A percentile compares a stretch with the other conserved stretches of the same genome.
Conservation (phyloP, 2,888 invertebrate genomes). For the Sphaerophoria taeniata region DNA sequence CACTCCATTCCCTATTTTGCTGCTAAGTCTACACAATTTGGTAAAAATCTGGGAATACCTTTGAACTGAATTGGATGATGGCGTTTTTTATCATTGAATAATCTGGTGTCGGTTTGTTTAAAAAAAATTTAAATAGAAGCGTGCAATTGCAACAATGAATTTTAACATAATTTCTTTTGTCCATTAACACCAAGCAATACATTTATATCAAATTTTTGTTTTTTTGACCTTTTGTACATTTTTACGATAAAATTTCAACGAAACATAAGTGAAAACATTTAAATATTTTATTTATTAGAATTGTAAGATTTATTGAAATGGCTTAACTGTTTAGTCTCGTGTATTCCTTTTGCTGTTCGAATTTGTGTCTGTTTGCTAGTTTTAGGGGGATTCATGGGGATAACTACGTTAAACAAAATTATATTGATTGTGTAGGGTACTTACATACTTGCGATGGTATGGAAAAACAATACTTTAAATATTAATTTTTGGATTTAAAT, state of each 20-base stretch:
- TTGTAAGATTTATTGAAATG: conserved; percentile 23
- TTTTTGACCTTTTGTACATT: conserved; percentile 41
- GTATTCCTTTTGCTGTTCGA: conserved; percentile 13
- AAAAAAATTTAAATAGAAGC: conserved; percentile 44
- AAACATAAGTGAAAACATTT: conserved; percentile 66
- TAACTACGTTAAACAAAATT: conserved; percentile 25
- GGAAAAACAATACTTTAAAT: conserved; percentile 27
- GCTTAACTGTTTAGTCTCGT: conserved; percentile 54
- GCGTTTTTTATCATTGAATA: background rate
- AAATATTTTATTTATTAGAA: conserved; percentile 23
- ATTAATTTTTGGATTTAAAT: background rate
- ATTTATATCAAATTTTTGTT: conserved; percentile 33
- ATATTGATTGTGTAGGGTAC: conserved; percentile 46
- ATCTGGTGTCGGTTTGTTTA: conserved; percentile 4
- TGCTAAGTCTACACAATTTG: conserved; percentile 57
- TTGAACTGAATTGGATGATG: conserved; percentile 12
- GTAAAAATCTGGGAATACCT: conserved; percentile 47
- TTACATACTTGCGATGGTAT: conserved; percentile 55
- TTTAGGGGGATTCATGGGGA: conserved; percentile 25
- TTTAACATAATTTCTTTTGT: conserved; percentile 29
- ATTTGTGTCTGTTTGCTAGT: conserved; percentile 8
- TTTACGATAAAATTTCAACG: conserved; percentile 41
- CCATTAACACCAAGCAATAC: conserved; percentile 65
- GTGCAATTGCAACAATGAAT: conserved; percentile 71
- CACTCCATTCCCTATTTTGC: conserved; percentile 62